These are phyloP conservation scores for Sinodicranocentrus sp. DNA, from an alignment of 2,888 invertebrate species.

Conservation along the genomic window DNA sequence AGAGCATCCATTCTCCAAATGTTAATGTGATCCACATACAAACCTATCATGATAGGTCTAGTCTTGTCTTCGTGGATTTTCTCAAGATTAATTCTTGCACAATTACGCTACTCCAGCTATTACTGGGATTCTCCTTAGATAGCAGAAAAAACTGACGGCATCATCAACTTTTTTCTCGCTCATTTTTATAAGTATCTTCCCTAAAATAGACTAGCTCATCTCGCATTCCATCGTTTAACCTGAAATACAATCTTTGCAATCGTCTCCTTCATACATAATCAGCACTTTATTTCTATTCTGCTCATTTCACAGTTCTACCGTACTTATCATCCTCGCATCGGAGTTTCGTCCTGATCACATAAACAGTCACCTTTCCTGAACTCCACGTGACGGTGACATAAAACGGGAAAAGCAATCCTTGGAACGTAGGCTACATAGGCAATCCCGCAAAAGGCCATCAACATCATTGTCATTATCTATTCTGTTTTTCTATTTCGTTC, in stretches of 20 bases:
- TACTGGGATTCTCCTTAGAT: neutral
- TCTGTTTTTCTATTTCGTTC: conserved; percentile 23
- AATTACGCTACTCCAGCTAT: conserved; percentile 16
- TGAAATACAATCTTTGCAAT: conserved; percentile 39
- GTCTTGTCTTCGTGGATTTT: neutral
- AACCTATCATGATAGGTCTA: neutral
- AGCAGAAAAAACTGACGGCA: conserved; percentile 15
- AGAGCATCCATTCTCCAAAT: neutral
- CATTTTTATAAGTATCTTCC: neutral
- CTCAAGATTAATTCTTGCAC: conserved; percentile 4
- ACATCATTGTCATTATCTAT: conserved; percentile 51
- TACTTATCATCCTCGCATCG: neutral
- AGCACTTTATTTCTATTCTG: neutral
- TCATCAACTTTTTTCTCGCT: conserved; percentile 38
- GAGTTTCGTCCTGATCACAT: too few species aligned
- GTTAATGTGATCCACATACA: conserved; percentile 8
- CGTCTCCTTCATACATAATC: neutral
- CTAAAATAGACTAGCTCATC: neutral
- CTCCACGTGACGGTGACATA: neutral
- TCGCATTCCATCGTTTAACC: conserved; percentile 26
- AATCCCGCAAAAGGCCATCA: conserved; percentile 14
- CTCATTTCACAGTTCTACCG: neutral
- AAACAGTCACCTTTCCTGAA: neutral
- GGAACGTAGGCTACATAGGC: neutral
- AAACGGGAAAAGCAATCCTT: neutral